phyloP scores from a whole-genome alignment of 2,113 vertebrate genomes.

The Platichthys flesus region DNA sequence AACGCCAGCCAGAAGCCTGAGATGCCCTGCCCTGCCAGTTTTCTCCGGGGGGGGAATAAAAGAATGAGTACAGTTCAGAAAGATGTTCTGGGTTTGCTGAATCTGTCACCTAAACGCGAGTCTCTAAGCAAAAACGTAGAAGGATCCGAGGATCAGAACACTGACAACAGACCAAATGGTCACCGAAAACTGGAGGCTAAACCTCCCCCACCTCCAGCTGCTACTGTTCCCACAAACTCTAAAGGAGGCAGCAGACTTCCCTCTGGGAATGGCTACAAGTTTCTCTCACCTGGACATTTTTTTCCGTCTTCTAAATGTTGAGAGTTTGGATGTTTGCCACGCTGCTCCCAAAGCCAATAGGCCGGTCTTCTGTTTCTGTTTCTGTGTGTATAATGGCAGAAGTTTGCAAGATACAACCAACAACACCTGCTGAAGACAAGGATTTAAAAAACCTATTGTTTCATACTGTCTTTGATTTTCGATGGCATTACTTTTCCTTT shows the following conservation, averaged over 20 bases:
- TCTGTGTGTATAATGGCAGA: conserved; percentile 28
- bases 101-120: conserved; percentile 86
- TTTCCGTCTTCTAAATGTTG: conserved; percentile 97
- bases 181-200: conserved; percentile 81
- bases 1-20: conserved; percentile 82
- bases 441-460: not conserved
- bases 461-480: conserved; percentile 20
- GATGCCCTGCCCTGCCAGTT: conserved; percentile 79
- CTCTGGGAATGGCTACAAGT: conserved; percentile 91
- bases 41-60: conserved; percentile 75
- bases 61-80: conserved; percentile 88
- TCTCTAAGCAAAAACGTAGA: conserved; percentile 35
- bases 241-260: conserved; percentile 84
- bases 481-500: conserved; percentile 19
- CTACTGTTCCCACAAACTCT: conserved; percentile 52
- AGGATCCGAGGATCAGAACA: conserved; percentile 23
- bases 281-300: conserved; percentile 90
- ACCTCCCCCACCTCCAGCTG: conserved; percentile 67
- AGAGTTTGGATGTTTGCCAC: conserved; percentile 45
- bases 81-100: conserved; percentile 91
- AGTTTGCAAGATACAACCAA: conserved; percentile 28
- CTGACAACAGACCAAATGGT: conserved; percentile 82
- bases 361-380: not conserved
- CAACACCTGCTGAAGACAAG: conserved; percentile 44
- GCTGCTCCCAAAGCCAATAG: conserved; percentile 2